Conservation (phyloP, 2,113 vertebrate species). For the Thalassoma bifasciatum region DNA sequence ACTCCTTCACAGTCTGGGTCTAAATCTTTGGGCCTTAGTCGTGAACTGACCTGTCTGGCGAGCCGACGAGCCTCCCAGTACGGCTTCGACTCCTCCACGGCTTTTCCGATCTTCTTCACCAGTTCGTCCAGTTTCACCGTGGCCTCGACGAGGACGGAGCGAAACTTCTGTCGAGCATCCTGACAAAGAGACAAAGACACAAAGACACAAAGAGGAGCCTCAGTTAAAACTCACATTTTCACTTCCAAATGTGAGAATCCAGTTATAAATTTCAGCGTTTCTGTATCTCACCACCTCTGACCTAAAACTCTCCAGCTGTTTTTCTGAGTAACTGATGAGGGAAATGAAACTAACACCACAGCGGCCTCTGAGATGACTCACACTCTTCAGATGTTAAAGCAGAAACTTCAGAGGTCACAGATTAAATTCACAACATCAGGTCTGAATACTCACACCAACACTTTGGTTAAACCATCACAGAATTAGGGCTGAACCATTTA, state of each 20-base stretch:
- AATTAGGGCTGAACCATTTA: too few species aligned
- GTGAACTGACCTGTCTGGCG: slow-evolving; percentile 89
- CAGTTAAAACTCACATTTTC: too few species aligned
- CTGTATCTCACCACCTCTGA: background rate
- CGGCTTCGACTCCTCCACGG: slow-evolving; percentile 97
- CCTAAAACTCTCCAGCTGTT: background rate
- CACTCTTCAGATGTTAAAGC: background rate
- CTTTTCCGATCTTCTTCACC: slow-evolving; percentile 95
- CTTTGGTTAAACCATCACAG: too few species aligned
- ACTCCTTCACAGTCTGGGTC: too few species aligned
- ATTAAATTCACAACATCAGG: background rate
- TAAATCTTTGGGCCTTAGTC: background rate
- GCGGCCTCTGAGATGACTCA: background rate
- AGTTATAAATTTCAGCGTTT: too few species aligned
- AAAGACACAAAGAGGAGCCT: background rate
- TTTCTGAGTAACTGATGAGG: background rate
- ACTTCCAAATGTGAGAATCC: too few species aligned
- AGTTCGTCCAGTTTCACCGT: slow-evolving; percentile 94
- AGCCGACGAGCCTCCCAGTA: slow-evolving; percentile 96
- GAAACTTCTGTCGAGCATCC: slow-evolving; percentile 96
- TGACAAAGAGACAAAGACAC: slow-evolving; percentile 51
- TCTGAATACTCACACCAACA: too few species aligned
- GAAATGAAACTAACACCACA: slow-evolving; percentile 20
- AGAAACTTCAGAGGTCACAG: background rate
- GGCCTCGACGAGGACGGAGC: slow-evolving; percentile 92